Evolutionary conservation across 2,797 vertebrate genomes (phyloP), one percentile per base, ranked within the genome.

Genomic region (Pseudochaenichthys georgianus): DNA sequence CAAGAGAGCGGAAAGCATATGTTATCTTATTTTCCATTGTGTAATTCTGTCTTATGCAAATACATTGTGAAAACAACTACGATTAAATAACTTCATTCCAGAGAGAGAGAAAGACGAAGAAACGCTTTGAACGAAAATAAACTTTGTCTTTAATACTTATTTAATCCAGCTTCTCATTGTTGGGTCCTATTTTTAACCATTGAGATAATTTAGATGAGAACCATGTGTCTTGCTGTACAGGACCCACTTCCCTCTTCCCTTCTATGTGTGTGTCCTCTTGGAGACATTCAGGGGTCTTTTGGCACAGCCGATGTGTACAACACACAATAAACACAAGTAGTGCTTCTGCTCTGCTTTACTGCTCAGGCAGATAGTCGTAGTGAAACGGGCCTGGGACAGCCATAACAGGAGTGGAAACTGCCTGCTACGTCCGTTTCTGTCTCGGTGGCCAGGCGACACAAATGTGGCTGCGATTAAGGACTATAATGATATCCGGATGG

Each of bases 361-460:
- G 79, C 85, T 89, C 85, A 83, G 79, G 73, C 87, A 88, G 85
- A 90, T 79, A 85, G 87, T 86, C 31, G 12, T 77, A 69, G 82
- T 74, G 28, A 58, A 86, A 75, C 43, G 74, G 83, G 84, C 86
- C 70, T 75, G 82, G 77, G 80, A 90, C 74, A 68, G 83, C 94
- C 94, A 92, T 95, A 95, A 95, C 85, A 77, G 95, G 95, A 95
- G 93, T 95, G 95, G 95, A 96, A 95, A 95, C 88, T 91, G 86
- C 79, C 88, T 64, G 81, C 81, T 84, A 64, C n/a, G 70, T 80
- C 82, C 85, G 85, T 91, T 83, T 85, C 87, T 90, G 90, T 90
- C 74, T 92, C 81, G 48, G 86, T 93, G 90, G 75, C 80, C 83
- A 73, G 86, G 87, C 80, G 89, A 88, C 90, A 94, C 82, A 83